A percentile compares a stretch with the other conserved stretches of the same genome.
Evolutionary conservation across 2,888 invertebrate species (phyloP).

Genomic region (Thereva unica): DNA sequence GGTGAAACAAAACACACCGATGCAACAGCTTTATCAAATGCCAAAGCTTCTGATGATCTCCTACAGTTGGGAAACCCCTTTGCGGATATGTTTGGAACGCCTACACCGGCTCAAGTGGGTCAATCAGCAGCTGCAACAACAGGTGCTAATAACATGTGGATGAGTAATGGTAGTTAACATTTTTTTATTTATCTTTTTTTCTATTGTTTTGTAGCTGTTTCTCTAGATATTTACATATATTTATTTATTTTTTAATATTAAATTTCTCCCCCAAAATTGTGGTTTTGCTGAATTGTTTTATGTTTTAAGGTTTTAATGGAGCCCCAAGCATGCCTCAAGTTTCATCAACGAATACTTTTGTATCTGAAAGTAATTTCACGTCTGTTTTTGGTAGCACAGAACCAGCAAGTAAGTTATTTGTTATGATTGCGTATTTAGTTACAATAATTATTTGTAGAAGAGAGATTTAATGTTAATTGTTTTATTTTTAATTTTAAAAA

Average conservation of each 20-base stretch:
- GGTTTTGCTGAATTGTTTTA: slow-evolving; percentile 11
- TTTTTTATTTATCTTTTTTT: slow-evolving; percentile 39
- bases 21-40: slow-evolving; percentile 55
- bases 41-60: slow-evolving; percentile 85
- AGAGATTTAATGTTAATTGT: slow-evolving; percentile 17
- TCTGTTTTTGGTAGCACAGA: slow-evolving; percentile 83
- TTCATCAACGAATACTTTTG: slow-evolving; percentile 66
- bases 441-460: neutral
- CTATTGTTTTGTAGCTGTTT: slow-evolving; percentile 45
- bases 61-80: slow-evolving; percentile 90
- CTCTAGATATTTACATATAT: too few relatives aligned
- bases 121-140: slow-evolving; percentile 51
- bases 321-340: slow-evolving; percentile 48
- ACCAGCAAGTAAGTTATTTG: slow-evolving; percentile 64
- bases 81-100: slow-evolving; percentile 76
- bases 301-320: slow-evolving; percentile 58
- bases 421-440: slow-evolving; percentile 1
- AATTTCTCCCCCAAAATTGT: slow-evolving; percentile 38
- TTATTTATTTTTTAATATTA: slow-evolving; percentile 28
- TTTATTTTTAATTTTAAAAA: too few relatives aligned
- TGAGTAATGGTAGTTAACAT: slow-evolving; percentile 57
- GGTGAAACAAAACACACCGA: slow-evolving; percentile 53
- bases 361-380: slow-evolving; percentile 85
- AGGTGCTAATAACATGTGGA: slow-evolving; percentile 59
- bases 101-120: slow-evolving; percentile 53